Conservation (phyloP, 2,113 vertebrate species). For the Platanista minor region DNA sequence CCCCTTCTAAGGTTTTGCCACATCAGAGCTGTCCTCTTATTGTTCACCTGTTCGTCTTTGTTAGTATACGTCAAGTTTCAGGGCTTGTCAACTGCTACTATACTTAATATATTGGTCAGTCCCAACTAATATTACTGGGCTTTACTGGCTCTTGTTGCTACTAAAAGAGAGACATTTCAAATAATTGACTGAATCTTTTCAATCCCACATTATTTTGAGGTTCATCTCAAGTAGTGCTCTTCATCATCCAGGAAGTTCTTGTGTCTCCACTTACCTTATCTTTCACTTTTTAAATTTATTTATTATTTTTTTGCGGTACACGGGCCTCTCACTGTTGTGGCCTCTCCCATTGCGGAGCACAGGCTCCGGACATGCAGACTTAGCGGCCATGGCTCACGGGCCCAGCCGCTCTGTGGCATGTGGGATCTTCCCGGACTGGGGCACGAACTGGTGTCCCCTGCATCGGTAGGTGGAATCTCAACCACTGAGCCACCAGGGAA, state of each 20-base stretch:
- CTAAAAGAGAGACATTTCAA: not conserved
- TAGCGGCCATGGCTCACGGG: too few relatives aligned
- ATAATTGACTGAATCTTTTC: not conserved
- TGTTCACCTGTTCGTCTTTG: not conserved
- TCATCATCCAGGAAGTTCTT: not conserved
- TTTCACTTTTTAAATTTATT: too few relatives aligned
- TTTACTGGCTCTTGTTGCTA: not conserved
- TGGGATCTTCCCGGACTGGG: too few relatives aligned
- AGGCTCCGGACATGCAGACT: too few relatives aligned
- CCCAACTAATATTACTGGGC: not conserved
- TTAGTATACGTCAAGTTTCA: not conserved
- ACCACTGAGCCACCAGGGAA: too few relatives aligned
- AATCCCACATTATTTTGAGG: not conserved
- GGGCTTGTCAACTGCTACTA: not conserved
- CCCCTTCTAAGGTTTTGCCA: not conserved
- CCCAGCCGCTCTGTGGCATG: too few relatives aligned
- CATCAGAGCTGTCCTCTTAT: not conserved
- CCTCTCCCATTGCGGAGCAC: too few relatives aligned
- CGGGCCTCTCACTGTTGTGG: too few relatives aligned
- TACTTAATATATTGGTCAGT: not conserved
- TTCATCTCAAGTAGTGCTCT: not conserved
- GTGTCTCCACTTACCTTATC: not conserved
- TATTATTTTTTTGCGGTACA: too few relatives aligned
- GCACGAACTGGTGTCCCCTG: too few relatives aligned
- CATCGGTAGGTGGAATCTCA: too few relatives aligned